Percentiles rank a stretch among this genome's conserved stretches.
These are phyloP conservation scores for Sycobia sp. DNA, from an alignment of 1,140 invertebrate genomes.

Conservation along the genomic window DNA sequence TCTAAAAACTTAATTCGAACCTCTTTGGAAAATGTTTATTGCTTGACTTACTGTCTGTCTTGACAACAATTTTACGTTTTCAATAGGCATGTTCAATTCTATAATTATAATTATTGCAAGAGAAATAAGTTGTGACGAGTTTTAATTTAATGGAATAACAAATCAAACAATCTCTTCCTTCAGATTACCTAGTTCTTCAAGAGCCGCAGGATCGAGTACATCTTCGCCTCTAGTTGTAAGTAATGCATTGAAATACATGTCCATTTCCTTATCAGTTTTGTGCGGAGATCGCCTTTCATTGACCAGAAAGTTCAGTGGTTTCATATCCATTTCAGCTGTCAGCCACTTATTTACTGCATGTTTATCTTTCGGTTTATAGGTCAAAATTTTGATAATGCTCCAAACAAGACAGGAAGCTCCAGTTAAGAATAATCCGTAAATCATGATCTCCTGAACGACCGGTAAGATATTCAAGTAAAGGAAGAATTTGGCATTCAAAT, in stretches of 20 bases:
- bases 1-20: too few relatives aligned
- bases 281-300: conserved; percentile 46
- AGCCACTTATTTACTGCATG: conserved; percentile 42
- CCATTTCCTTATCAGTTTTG: conserved; percentile 50
- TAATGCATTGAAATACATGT: conserved; percentile 57
- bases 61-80: too few relatives aligned
- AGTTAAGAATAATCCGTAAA: conserved; percentile 66
- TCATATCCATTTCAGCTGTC: conserved; percentile 46
- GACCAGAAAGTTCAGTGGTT: conserved; percentile 46
- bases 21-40: too few relatives aligned
- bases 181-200: conserved; percentile 41
- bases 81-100: too few relatives aligned
- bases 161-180: conserved; percentile 51
- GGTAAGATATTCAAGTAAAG: conserved; percentile 75
- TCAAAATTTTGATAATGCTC: conserved; percentile 54
- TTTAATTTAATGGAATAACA: too few relatives aligned
- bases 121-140: too few relatives aligned
- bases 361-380: conserved; percentile 46
- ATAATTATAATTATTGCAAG: too few relatives aligned
- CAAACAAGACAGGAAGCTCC: conserved; percentile 63
- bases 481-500: conserved; percentile 69
- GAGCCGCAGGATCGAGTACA: conserved; percentile 20
- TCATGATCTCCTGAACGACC: conserved; percentile 62
- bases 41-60: too few relatives aligned
- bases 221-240: conserved; percentile 37